Evolutionary conservation across 2,888 invertebrate species (phyloP).

Genomic region (Tortricodes alternella): DNA sequence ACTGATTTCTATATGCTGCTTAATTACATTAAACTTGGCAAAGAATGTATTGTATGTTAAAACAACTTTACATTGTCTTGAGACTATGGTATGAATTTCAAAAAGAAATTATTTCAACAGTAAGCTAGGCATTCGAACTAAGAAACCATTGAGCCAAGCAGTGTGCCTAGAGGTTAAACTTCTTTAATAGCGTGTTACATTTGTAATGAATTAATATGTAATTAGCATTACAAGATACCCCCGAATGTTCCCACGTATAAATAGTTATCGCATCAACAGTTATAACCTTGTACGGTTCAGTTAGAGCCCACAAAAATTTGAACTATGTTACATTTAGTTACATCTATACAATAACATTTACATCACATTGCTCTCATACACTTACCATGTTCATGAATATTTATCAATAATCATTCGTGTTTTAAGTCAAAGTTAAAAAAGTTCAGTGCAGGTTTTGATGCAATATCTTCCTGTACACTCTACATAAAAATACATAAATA

Average conservation of each 20-base stretch:
- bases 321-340: slow-evolving; percentile 25
- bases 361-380: slow-evolving; percentile 38
- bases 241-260: neutral
- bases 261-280: slow-evolving; percentile 11
- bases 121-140: too few relatives aligned
- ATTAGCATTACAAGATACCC: slow-evolving; percentile 3
- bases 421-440: too few relatives aligned
- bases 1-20: too few relatives aligned
- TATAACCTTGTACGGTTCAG: slow-evolving; percentile 6
- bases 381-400: slow-evolving; percentile 4
- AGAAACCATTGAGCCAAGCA: too few relatives aligned
- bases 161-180: neutral
- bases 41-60: too few relatives aligned
- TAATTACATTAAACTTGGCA: too few relatives aligned
- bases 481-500: neutral
- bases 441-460: too few relatives aligned
- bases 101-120: too few relatives aligned
- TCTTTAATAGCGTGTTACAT: neutral
- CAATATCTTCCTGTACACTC: too few relatives aligned
- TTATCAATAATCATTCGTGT: neutral
- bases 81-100: too few relatives aligned
- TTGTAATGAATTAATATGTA: neutral
- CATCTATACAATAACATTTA: slow-evolving; percentile 21
- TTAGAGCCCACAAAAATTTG: slow-evolving; percentile 20
- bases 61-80: too few relatives aligned